Evolutionary conservation across 2,113 vertebrate species (phyloP).

Genomic region (Chloroceryle aenea): DNA sequence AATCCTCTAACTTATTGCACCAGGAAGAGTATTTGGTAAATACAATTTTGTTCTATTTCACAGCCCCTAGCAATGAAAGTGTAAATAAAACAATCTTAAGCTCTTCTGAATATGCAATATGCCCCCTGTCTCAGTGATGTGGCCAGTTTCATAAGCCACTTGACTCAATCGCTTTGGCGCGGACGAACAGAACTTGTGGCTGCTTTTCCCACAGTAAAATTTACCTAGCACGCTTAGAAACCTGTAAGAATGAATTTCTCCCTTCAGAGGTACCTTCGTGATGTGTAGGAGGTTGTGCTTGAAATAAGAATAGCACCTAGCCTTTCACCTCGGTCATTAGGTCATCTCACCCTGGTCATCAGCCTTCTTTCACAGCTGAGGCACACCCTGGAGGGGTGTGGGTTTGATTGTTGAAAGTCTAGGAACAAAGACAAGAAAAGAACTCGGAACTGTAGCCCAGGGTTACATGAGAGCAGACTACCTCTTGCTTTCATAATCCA

Average conservation of each 20-base stretch:
- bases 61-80: conserved; percentile 18
- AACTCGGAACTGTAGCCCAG: not conserved
- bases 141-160: not conserved
- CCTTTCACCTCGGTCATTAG: not conserved
- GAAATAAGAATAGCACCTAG: not conserved
- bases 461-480: not conserved
- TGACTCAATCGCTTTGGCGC: not conserved
- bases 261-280: not conserved
- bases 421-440: not conserved
- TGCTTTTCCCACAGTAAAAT: not conserved
- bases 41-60: conserved; percentile 21
- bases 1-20: conserved; percentile 16
- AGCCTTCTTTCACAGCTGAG: not conserved
- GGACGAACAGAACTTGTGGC: not conserved
- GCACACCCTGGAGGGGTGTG: not conserved
- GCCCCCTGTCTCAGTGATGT: not conserved
- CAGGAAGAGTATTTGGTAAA: conserved; percentile 28
- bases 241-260: not conserved
- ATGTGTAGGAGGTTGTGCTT: not conserved
- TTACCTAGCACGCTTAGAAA: not conserved
- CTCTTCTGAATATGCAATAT: not conserved
- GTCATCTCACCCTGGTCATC: too few relatives aligned
- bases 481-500: not conserved
- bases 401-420: not conserved
- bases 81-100: conserved; percentile 14